Evolutionary conservation across 2,113 vertebrate species (phyloP), one percentile per base, ranked within the genome.

Genomic region (Petrocephalus zakoni): DNA sequence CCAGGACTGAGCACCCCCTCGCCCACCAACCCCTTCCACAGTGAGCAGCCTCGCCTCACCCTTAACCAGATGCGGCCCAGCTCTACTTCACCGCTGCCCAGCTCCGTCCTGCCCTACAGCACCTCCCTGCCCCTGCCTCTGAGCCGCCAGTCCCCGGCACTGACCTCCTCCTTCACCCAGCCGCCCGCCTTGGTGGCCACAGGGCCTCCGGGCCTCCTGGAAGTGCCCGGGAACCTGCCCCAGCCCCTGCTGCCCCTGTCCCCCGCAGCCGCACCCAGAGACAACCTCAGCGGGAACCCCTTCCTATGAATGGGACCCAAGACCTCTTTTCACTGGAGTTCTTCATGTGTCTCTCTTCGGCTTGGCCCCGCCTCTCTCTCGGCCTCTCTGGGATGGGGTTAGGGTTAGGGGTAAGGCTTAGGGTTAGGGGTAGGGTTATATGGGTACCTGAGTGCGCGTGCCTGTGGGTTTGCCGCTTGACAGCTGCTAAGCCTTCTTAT

Each of bases 21-120:
- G 58, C 95, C 97, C 89, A 97, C 96, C 88, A 99, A 99, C 93
- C 98, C 98, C 0, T 99, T 99, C 91, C 96, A 96, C 90, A 93
- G 95, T 0, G 98, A 98, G 88, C 97, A 96, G 91, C 95, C 95
- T 82, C 96, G 97, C 82, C 97, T 97, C 10, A 97, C 97, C 10
- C 95, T 99, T 91, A 98, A 98, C 92, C 97, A 98, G 95, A 97
- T 99, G 96, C 96, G 97, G 47, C 96, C 96, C 0, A 94, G 93
- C 72, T 98, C 98, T 0, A 95, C 95, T 0, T 96, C 95, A 8
- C 97, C 97, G 0, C 95, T 96, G 85, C 96, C 96, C 9, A 92
- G 93, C 1, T 92, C 94, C 85, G 91, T 94, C 92, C 90, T 94
- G 78, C 95, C 97, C 92, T 97, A 97, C 95, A 98, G 97, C 90